Evolutionary conservation across 2,888 invertebrate species (phyloP), one percentile per base, ranked within the genome.

Genomic region (Phrixothrix hirtus): DNA sequence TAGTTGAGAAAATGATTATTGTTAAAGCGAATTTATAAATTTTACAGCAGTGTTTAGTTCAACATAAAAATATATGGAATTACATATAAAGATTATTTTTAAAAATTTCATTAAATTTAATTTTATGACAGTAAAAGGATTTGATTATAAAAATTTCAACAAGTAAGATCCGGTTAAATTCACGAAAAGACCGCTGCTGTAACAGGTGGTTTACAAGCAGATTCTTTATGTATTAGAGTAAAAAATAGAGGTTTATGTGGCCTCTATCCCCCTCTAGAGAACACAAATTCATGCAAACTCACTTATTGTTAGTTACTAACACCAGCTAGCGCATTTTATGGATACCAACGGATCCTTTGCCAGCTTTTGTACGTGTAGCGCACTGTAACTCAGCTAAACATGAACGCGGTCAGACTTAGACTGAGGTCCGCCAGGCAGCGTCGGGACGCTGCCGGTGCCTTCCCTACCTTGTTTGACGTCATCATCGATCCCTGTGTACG

Each of bases 391-490:
- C 63, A 64, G 66, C 62, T 56, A 52, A 55, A 53, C 61, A 52
- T 55, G 49, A 50, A 45, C 62, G 61, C 61, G 62, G 63, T 62
- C 63, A 63, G 64, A 56, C 64, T 69, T 67, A 63, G 64, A 70
- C 71, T 71, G 70, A 65, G 66, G 60, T 59, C 69, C 69, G 64
- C 68, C 64, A 68, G 69, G 66, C 66, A 67, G 71, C 68, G 67
- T 67, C 68, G 64, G 62, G 62, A 60, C 60, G 63, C 59, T 54
- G 56, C 55, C 55, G 36, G 48, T 57, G 55, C 53, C 54, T 44
- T 50, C 32, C 41, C 34, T 56, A 45, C 58, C 51, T 38, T 52
- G 49, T 29, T 55, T 58, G 60, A 57, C 58, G 58, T 60, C 60
- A 59, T 48, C 55, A 59, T 59, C 55, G 60, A 61, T 54, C 49